Percentiles rank a stretch among this genome's conserved stretches.
These are phyloP conservation scores for Athene cunicularia DNA, from an alignment of 2,113 vertebrate genomes.

Conservation along the genomic window DNA sequence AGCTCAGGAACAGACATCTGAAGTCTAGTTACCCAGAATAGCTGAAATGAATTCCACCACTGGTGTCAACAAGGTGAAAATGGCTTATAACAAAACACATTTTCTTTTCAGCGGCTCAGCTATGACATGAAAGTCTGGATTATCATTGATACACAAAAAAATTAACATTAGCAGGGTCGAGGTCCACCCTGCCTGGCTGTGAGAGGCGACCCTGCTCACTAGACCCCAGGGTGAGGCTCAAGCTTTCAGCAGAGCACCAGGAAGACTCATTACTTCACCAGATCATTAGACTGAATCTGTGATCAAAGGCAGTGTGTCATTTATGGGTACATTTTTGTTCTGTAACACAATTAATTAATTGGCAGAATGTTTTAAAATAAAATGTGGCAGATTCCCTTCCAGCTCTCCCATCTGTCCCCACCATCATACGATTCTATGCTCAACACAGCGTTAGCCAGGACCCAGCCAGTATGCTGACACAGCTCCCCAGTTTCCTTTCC, in stretches of 20 bases:
- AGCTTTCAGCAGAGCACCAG: not conserved
- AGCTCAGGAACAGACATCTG: not conserved
- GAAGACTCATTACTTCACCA: not conserved
- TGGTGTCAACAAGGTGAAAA: slow-evolving; percentile 9
- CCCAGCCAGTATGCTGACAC: slow-evolving; percentile 10
- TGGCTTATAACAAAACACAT: not conserved
- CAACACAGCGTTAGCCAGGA: not conserved
- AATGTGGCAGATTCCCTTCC: not conserved
- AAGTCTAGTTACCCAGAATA: not conserved
- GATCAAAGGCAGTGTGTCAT: not conserved
- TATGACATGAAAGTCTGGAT: not conserved
- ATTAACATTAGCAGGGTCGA: rapidly evolving
- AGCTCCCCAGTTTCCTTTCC: slow-evolving; percentile 39
- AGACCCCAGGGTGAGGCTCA: not conserved
- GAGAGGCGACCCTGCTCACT: not conserved
- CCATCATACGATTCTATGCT: too few relatives aligned
- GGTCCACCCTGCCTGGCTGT: not conserved
- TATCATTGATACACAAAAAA: not conserved
- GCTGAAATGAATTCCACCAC: not conserved
- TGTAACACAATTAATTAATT: not conserved
- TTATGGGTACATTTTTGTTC: not conserved
- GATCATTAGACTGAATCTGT: not conserved
- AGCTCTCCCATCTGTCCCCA: not conserved
- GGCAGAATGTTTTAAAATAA: not conserved
- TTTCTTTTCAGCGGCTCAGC: not conserved